phyloP scores from a whole-genome alignment of 2,113 vertebrate species.

The Struthio camelus region DNA sequence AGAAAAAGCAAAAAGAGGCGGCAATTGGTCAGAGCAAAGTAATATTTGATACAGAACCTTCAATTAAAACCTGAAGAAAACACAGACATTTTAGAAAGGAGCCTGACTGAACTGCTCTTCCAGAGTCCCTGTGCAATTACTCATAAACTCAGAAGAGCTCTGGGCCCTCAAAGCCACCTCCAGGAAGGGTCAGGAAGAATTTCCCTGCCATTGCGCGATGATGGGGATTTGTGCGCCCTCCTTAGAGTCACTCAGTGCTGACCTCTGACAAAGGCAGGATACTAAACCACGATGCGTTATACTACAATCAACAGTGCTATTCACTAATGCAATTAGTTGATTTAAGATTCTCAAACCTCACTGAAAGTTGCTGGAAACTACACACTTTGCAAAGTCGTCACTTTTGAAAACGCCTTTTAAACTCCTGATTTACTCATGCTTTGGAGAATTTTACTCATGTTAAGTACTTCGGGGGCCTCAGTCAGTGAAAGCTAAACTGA shows the following conservation, averaged over 20 bases:
- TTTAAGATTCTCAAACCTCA: conserved; percentile 20
- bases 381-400: conserved; percentile 18
- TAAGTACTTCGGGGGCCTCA: conserved; percentile 30
- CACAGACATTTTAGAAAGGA: neutral
- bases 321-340: neutral
- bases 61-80: neutral
- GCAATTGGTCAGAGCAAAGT: neutral
- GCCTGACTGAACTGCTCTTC: neutral
- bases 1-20: neutral
- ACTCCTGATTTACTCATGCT: conserved; percentile 41
- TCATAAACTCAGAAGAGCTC: neutral
- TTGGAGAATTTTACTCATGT: conserved; percentile 47
- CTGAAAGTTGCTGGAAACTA: conserved; percentile 26
- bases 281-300: neutral
- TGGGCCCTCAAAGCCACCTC: neutral
- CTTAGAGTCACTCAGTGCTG: neutral
- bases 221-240: neutral
- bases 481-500: conserved; percentile 27
- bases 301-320: neutral
- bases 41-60: neutral
- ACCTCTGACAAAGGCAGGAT: conserved; percentile 29
- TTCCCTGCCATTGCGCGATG: neutral
- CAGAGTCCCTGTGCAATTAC: rapidly evolving
- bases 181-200: neutral
- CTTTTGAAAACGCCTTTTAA: conserved; percentile 55